Percentiles rank a stretch among this genome's conserved stretches.
Conservation (phyloP, 1,140 invertebrate genomes). For the Conopomorpha cramerella region DNA sequence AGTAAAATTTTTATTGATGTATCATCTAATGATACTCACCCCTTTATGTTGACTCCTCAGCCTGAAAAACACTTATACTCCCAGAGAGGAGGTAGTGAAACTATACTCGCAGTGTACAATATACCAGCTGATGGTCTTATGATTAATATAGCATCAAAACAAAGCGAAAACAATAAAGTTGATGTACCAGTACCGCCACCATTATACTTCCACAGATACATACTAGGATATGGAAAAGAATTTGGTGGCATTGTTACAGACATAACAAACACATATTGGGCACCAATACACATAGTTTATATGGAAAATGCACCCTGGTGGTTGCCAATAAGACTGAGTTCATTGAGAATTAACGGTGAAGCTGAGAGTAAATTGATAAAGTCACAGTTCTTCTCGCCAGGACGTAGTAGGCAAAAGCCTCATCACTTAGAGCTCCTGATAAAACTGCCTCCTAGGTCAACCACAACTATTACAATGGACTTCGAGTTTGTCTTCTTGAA, state of each 20-base stretch:
- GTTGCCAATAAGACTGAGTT: slow-evolving; percentile 89
- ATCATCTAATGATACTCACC: slow-evolving; percentile 64
- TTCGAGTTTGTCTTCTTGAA: slow-evolving; percentile 95
- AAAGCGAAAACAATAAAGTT: slow-evolving; percentile 35
- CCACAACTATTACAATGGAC: slow-evolving; percentile 82
- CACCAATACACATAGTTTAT: slow-evolving; percentile 69
- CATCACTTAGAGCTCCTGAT: slow-evolving; percentile 91
- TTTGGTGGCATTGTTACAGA: slow-evolving; percentile 84
- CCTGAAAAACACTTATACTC: slow-evolving; percentile 64
- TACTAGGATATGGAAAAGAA: slow-evolving; percentile 85
- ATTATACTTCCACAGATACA: slow-evolving; percentile 79
- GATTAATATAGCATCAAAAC: slow-evolving; percentile 71
- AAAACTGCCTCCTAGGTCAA: slow-evolving; percentile 76
- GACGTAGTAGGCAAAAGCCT: slow-evolving; percentile 78
- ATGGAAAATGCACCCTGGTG: slow-evolving; percentile 93
- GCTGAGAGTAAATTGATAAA: slow-evolving; percentile 63
- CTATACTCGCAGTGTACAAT: slow-evolving; percentile 72
- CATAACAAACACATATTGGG: slow-evolving; percentile 77
- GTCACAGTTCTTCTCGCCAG: slow-evolving; percentile 75
- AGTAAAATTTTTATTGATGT: slow-evolving; percentile 86
- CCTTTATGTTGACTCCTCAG: slow-evolving; percentile 63
- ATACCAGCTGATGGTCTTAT: slow-evolving; percentile 59
- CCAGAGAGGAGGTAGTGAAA: slow-evolving; percentile 69
- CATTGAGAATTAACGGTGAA: slow-evolving; percentile 72
- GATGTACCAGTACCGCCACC: slow-evolving; percentile 65